Conservation (phyloP, 2,797 vertebrate genomes). For the Denticeps clupeoides region DNA sequence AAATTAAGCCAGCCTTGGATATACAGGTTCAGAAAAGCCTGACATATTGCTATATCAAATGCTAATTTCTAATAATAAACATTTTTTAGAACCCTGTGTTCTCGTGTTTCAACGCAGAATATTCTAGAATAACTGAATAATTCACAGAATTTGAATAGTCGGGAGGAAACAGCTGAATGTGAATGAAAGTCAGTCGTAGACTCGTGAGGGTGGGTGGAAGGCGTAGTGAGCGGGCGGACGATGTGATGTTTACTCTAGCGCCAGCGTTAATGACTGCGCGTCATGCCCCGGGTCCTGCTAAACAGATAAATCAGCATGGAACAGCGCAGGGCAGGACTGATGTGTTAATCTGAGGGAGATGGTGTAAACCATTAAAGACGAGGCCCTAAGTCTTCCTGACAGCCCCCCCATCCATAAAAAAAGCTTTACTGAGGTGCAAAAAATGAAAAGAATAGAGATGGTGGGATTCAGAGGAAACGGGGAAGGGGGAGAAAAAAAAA, state of each 20-base stretch:
- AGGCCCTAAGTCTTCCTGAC: conserved; percentile 11
- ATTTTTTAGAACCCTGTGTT: too few relatives aligned
- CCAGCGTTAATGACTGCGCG: conserved; percentile 9
- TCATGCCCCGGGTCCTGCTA: conserved; percentile 12
- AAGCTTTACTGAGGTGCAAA: not conserved
- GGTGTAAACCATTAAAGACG: conserved; percentile 14
- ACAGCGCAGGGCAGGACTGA: conserved; percentile 9
- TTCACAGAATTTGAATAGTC: too few relatives aligned
- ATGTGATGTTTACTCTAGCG: conserved; percentile 8
- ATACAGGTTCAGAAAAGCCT: too few relatives aligned
- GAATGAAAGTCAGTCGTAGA: not conserved
- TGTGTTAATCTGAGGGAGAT: conserved; percentile 16
- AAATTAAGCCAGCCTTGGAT: too few relatives aligned
- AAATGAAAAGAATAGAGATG: not conserved
- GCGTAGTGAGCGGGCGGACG: too few relatives aligned
- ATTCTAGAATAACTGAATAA: too few relatives aligned
- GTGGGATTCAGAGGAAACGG: not conserved
- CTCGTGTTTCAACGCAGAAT: too few relatives aligned
- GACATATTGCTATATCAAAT: too few relatives aligned
- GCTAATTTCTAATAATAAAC: too few relatives aligned
- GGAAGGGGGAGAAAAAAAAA: too few relatives aligned
- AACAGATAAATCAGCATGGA: conserved; percentile 17
- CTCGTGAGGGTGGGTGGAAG: conserved; percentile 1
- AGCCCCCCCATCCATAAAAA: not conserved
- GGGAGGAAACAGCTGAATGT: too few relatives aligned